These are phyloP conservation scores for Micrasema longulum DNA, from an alignment of 1,140 invertebrate species.

Conservation along the genomic window DNA sequence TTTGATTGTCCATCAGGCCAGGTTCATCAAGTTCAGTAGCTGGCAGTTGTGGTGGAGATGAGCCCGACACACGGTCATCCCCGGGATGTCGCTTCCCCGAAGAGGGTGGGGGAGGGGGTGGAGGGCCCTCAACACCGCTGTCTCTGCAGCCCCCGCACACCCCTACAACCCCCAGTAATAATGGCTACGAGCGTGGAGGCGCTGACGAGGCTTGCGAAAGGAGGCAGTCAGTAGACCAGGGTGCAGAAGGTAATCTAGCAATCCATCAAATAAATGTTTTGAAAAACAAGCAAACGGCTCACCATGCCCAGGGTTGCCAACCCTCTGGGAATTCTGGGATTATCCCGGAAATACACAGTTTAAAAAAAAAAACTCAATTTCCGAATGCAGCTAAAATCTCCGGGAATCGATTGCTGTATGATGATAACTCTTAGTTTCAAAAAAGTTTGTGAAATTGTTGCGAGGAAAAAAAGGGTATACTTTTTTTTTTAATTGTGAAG, in stretches of 20 bases:
- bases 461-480: too few species aligned
- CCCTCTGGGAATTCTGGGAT: too few species aligned
- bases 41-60: slow-evolving; percentile 65
- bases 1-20: slow-evolving; percentile 58
- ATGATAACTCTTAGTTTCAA: too few species aligned
- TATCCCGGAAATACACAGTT: too few species aligned
- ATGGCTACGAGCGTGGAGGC: slow-evolving; percentile 64
- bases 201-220: slow-evolving; percentile 65
- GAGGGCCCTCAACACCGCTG: slow-evolving; percentile 56
- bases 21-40: slow-evolving; percentile 66
- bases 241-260: slow-evolving; percentile 68
- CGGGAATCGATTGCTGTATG: too few species aligned
- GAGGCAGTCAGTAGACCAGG: slow-evolving; percentile 62
- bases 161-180: slow-evolving; percentile 60
- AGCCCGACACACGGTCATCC: slow-evolving; percentile 66
- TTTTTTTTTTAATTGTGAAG: too few species aligned
- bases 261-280: too few species aligned
- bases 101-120: slow-evolving; percentile 57
- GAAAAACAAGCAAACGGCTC: too few species aligned
- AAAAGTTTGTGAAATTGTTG: too few species aligned
- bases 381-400: too few species aligned
- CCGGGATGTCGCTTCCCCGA: slow-evolving; percentile 63
- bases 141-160: slow-evolving; percentile 60
- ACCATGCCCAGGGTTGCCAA: too few species aligned
- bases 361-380: too few species aligned